phyloP scores from a whole-genome alignment of 2,113 vertebrate species.

The Gracilinanus agilis region DNA sequence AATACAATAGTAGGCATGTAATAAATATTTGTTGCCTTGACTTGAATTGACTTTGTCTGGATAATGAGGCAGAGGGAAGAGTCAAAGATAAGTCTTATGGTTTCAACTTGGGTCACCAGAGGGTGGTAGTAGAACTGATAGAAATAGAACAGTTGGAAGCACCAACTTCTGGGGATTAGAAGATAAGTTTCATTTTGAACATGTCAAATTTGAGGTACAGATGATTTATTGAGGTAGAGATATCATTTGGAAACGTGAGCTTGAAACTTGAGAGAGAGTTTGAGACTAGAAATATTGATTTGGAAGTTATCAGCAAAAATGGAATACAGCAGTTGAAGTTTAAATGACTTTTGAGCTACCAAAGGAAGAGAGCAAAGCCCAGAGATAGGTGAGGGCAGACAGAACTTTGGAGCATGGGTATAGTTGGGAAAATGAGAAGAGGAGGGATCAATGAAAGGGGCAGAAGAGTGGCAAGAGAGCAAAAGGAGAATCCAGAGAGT shows the following conservation, averaged over 20 bases:
- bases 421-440: neutral
- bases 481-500: neutral
- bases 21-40: too few relatives aligned
- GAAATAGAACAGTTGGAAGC: neutral
- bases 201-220: neutral
- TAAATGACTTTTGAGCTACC: neutral
- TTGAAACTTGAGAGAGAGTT: neutral
- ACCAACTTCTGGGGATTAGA: neutral
- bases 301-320: neutral
- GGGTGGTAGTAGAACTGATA: neutral
- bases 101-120: neutral
- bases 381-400: neutral
- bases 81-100: too few relatives aligned
- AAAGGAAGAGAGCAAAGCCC: neutral
- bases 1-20: too few relatives aligned
- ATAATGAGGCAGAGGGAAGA: too few relatives aligned
- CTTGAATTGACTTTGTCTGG: too few relatives aligned
- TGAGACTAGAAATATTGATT: neutral
- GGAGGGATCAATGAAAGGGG: neutral
- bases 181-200: neutral
- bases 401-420: neutral
- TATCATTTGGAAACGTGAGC: neutral
- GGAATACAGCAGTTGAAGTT: neutral
- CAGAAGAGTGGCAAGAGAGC: neutral
- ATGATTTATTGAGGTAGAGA: neutral